phyloP scores from a whole-genome alignment of 2,888 invertebrate species.

The Hirudinaria manillensis region DNA sequence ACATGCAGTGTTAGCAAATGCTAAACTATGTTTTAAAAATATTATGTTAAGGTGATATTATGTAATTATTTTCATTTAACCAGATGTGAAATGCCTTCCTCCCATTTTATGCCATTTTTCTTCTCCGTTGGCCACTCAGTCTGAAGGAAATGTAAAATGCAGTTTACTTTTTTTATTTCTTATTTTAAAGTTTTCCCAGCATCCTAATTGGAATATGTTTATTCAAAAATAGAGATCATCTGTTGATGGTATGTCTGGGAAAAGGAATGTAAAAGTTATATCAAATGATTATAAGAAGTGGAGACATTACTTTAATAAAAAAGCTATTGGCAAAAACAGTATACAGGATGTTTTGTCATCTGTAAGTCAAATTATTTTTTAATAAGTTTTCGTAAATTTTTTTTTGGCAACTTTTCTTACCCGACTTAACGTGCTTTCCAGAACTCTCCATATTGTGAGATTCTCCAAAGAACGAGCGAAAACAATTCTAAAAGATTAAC shows the following conservation, averaged over 20 bases:
- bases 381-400: not conserved
- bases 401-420: not conserved
- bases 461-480: conserved; percentile 23
- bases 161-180: not conserved
- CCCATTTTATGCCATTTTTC: conserved; percentile 92
- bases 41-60: too few relatives aligned
- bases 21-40: not conserved
- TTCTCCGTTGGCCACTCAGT: conserved; percentile 85
- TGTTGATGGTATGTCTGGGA: conserved; percentile 96
- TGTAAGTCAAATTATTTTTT: conserved; percentile 14
- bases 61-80: conserved; percentile 50
- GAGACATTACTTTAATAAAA: conserved; percentile 67
- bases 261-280: conserved; percentile 87
- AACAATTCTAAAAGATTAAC: conserved; percentile 24
- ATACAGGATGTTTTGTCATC: conserved; percentile 8
- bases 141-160: conserved; percentile 47
- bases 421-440: not conserved
- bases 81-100: conserved; percentile 86
- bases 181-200: not conserved
- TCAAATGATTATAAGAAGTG: conserved; percentile 99
- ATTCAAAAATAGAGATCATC: not conserved
- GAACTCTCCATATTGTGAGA: conserved; percentile 24
- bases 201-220: conserved; percentile 1
- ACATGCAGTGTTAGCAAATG: conserved; percentile 73
- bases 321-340: conserved; percentile 11